These are phyloP conservation scores for Argopecten irradians DNA, from an alignment of 1,140 invertebrate genomes.

Conservation along the genomic window DNA sequence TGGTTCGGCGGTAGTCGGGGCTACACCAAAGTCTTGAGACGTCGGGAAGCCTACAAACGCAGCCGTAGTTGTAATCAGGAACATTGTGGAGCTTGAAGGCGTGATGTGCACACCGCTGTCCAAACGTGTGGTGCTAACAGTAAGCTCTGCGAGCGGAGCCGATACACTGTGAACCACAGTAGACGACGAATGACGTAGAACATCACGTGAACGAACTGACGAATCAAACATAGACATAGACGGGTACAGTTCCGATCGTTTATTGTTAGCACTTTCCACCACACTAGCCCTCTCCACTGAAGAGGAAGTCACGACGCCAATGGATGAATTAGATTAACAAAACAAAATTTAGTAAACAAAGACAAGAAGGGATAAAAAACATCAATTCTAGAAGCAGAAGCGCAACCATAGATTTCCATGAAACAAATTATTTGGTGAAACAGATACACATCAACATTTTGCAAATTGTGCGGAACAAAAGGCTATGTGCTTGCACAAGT, in stretches of 20 bases:
- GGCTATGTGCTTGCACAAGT: neutral
- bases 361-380: neutral
- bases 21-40: neutral
- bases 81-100: neutral
- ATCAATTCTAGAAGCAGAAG: neutral
- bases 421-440: neutral
- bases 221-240: neutral
- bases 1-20: neutral
- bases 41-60: neutral
- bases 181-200: neutral
- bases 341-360: neutral
- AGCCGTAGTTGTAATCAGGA: slow-evolving; percentile 7
- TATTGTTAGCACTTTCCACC: slow-evolving; percentile 16
- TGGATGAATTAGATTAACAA: neutral
- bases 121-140: neutral
- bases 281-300: neutral
- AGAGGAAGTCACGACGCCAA: neutral
- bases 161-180: slow-evolving; percentile 15
- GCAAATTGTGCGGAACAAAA: neutral
- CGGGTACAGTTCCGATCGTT: neutral
- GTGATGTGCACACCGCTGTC: neutral
- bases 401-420: neutral
- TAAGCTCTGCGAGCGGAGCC: neutral
- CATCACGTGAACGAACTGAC: slow-evolving; percentile 8
- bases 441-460: neutral